Evolutionary conservation across 2,888 invertebrate genomes (phyloP).

Genomic region (Brachylomia viminalis): DNA sequence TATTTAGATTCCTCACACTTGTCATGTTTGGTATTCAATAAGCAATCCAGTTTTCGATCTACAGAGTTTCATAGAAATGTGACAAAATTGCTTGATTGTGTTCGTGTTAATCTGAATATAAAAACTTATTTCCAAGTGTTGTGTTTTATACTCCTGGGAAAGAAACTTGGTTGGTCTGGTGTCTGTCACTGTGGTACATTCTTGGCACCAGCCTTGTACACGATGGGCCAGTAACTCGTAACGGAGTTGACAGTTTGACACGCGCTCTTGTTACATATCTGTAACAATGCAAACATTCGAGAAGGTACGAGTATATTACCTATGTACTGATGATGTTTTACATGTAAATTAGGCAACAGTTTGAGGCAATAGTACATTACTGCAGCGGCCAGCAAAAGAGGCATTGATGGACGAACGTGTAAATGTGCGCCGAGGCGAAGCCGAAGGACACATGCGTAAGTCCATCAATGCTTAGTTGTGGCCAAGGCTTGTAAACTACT

Average conservation of each 20-base stretch:
- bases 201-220: slow-evolving; percentile 47
- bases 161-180: neutral
- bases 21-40: slow-evolving; percentile 66
- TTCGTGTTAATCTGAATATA: slow-evolving; percentile 54
- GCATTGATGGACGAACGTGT: too few species aligned
- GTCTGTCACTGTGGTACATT: slow-evolving; percentile 36
- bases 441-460: too few species aligned
- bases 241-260: slow-evolving; percentile 22
- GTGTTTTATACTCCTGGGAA: slow-evolving; percentile 52
- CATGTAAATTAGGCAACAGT: neutral
- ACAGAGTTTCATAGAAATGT: slow-evolving; percentile 58
- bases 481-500: too few species aligned
- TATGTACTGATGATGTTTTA: neutral
- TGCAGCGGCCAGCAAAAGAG: too few species aligned
- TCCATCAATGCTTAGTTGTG: too few species aligned
- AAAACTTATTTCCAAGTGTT: slow-evolving; percentile 18
- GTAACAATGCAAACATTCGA: too few species aligned
- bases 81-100: slow-evolving; percentile 57
- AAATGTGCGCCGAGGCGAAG: too few species aligned
- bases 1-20: slow-evolving; percentile 48
- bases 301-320: too few species aligned
- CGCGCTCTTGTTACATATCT: slow-evolving; percentile 15
- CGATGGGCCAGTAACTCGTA: slow-evolving; percentile 41
- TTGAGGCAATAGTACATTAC: too few species aligned
- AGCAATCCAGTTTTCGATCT: slow-evolving; percentile 46